phyloP scores from a whole-genome alignment of 2,888 invertebrate genomes.

The Notocelia uddmanniana region DNA sequence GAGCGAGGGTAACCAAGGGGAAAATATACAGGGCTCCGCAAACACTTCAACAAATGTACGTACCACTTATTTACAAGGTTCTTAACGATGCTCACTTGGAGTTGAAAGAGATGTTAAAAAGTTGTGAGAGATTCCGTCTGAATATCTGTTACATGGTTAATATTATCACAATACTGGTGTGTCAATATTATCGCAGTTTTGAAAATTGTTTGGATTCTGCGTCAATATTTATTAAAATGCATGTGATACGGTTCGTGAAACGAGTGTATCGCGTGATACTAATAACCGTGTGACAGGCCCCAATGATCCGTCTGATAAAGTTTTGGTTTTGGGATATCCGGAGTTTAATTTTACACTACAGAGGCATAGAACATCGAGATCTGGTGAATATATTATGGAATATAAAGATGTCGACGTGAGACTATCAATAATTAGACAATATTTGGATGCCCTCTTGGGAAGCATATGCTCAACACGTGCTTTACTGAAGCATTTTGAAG shows the following conservation, averaged over 20 bases:
- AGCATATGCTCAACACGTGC: background rate
- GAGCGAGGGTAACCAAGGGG: constrained; percentile 31
- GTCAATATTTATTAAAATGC: too few species aligned
- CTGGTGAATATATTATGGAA: background rate
- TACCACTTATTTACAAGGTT: constrained; percentile 38
- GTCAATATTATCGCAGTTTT: too few species aligned
- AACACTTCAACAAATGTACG: constrained; percentile 33
- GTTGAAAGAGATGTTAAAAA: constrained; percentile 34
- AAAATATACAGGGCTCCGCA: constrained; percentile 36
- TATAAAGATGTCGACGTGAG: background rate
- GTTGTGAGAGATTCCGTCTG: constrained; percentile 15
- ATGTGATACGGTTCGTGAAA: too few species aligned
- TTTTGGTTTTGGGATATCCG: background rate
- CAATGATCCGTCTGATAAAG: constrained; percentile 10
- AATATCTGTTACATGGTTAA: too few species aligned
- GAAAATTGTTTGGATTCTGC: too few species aligned
- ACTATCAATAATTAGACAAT: background rate
- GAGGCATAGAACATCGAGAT: background rate
- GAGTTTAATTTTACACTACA: background rate
- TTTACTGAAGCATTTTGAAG: constrained; percentile 16
- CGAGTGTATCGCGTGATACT: too few species aligned
- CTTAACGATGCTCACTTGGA: constrained; percentile 34
- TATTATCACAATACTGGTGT: too few species aligned
- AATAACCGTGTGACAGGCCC: too few species aligned
- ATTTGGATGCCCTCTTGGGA: background rate